Evolutionary conservation across 1,140 invertebrate species (phyloP).

Genomic region (Bombus sibiricus): DNA sequence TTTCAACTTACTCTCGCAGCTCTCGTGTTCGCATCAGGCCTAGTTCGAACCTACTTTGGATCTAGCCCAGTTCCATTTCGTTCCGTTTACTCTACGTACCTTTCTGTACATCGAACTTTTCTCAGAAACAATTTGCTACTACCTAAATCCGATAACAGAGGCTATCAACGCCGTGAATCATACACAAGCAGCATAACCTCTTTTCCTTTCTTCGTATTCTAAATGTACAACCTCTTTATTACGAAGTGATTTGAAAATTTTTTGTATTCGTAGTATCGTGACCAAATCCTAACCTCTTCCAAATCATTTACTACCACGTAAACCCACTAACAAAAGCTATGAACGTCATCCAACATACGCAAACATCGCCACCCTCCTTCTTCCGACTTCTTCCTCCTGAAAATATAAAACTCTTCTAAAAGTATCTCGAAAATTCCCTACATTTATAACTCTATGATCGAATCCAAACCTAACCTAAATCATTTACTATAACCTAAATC

Average conservation of each 20-base stretch:
- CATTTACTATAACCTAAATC: too few species aligned
- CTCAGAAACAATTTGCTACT: background rate
- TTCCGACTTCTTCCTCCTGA: background rate
- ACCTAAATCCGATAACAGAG: background rate
- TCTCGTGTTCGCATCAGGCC: background rate
- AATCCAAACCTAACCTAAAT: too few species aligned
- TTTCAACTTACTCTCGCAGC: background rate
- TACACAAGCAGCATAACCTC: background rate
- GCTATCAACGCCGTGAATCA: background rate
- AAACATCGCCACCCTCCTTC: background rate
- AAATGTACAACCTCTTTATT: too few species aligned
- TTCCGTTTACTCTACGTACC: background rate
- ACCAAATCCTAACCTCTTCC: too few species aligned
- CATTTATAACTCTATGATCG: too few species aligned
- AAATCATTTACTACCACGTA: too few species aligned
- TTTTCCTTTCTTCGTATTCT: background rate
- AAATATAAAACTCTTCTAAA: background rate
- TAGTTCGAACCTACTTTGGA: slow-evolving; percentile 26
- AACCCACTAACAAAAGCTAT: background rate
- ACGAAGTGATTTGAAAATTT: too few species aligned
- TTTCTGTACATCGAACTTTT: slow-evolving; percentile 13
- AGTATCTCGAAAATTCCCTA: too few species aligned
- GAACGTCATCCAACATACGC: background rate
- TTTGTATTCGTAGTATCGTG: too few species aligned
- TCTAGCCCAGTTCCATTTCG: background rate